Percentiles rank a stretch among this genome's conserved stretches.
phyloP scores from a whole-genome alignment of 2,888 invertebrate genomes.

The Synergus japonicus region DNA sequence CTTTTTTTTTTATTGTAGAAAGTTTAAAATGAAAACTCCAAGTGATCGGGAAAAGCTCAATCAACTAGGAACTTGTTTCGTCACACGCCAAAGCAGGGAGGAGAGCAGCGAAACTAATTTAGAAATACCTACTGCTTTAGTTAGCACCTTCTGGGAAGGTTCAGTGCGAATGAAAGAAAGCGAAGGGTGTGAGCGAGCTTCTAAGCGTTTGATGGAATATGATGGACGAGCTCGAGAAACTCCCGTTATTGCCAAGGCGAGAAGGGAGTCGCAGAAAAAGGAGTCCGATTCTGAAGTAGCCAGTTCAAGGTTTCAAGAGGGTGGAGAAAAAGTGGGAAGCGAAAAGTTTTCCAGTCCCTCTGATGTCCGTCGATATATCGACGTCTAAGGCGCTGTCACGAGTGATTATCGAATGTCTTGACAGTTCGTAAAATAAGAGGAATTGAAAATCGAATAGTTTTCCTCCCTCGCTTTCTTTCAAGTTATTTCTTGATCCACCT shows the following conservation, averaged over 20 bases:
- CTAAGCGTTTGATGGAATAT: conserved; percentile 70
- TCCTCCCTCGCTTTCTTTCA: conserved; percentile 12
- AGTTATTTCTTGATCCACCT: not conserved
- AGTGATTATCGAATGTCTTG: conserved; percentile 39
- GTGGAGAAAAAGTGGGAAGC: conserved; percentile 22
- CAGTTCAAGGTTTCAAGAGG: conserved; percentile 13
- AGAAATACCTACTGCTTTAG: conserved; percentile 64
- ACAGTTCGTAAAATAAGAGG: conserved; percentile 42
- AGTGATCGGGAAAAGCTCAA: conserved; percentile 36
- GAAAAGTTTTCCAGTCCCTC: conserved; percentile 20
- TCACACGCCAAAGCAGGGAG: conserved; percentile 20
- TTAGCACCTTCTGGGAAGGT: conserved; percentile 61
- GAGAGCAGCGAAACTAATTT: conserved; percentile 66
- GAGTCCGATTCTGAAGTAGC: conserved; percentile 39
- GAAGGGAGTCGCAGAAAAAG: conserved; percentile 28
- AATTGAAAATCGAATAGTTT: conserved; percentile 44
- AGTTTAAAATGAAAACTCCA: conserved; percentile 15
- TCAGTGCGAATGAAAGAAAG: conserved; percentile 54
- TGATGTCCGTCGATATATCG: conserved; percentile 32
- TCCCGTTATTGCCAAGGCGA: conserved; percentile 59
- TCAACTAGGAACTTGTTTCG: conserved; percentile 6
- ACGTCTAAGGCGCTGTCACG: conserved; percentile 22
- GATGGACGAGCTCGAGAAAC: conserved; percentile 69
- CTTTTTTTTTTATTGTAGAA: not conserved
- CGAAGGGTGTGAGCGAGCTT: conserved; percentile 58